Conservation (phyloP, 2,888 invertebrate genomes). For the Eurois occulta region DNA sequence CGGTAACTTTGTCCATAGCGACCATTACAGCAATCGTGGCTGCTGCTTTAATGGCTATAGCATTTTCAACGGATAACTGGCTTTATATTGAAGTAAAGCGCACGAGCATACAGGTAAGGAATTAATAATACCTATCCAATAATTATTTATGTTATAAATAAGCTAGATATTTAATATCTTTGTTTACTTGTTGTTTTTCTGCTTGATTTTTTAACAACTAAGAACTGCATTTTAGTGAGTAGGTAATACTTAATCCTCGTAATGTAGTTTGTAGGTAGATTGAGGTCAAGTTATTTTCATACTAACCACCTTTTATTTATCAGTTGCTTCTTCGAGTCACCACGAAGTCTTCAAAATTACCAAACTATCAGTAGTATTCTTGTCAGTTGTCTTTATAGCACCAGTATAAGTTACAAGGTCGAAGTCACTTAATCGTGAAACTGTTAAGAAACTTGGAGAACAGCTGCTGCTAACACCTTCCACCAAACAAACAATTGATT, state of each 20-base stretch:
- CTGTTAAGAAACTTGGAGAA: constrained; percentile 51
- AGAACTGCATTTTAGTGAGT: neutral
- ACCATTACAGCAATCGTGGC: constrained; percentile 99
- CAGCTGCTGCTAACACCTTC: constrained; percentile 56
- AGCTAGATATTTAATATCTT: constrained; percentile 12
- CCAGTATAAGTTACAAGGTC: constrained; percentile 57
- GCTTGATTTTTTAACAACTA: neutral
- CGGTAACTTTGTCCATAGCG: constrained; percentile 98
- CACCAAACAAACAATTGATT: constrained; percentile 61
- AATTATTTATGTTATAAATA: neutral
- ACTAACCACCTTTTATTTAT: constrained; percentile 43
- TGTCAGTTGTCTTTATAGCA: constrained; percentile 12
- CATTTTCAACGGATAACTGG: constrained; percentile 99
- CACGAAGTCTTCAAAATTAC: constrained; percentile 32
- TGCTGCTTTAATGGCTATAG: constrained; percentile 97
- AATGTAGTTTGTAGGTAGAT: constrained; percentile 36
- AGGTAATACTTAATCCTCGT: neutral
- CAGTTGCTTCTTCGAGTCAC: constrained; percentile 41
- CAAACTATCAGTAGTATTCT: constrained; percentile 17
- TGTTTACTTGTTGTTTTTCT: constrained; percentile 41
- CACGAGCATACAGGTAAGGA: constrained; percentile 95
- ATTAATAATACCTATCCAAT: constrained; percentile 20
- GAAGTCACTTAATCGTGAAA: constrained; percentile 48
- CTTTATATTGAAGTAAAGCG: constrained; percentile 97
- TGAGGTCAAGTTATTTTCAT: constrained; percentile 38